Base-by-base conservation (phyloP, 2,113 vertebrate species). In the Poeciliopsis turrubarensis region DNA sequence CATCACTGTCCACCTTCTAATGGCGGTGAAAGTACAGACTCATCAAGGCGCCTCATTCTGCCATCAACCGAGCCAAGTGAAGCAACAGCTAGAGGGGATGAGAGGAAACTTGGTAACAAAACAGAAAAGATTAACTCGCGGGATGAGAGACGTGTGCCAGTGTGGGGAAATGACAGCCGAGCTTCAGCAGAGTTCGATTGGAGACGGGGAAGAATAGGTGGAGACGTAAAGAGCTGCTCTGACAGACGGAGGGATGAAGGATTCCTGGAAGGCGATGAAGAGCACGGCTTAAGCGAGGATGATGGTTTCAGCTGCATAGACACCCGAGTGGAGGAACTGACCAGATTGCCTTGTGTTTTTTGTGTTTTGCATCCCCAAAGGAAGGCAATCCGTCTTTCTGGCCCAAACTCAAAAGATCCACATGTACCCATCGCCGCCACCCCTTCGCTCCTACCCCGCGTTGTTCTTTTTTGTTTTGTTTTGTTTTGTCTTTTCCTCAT, bases 1-100 rank as follows among this genome's bases (percentile, higher is more conserved):
- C 79, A 82, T 93, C 86, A 87, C 64, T 86, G 84, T 91, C 88
- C 87, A 84, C 84, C 82, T 73, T 76, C 86, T 87, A 91, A 90
- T 88, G 90, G 89, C 75, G 75, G 78, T 60, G 54, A 83, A 75
- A 86, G 80, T 87, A 90, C 84, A 84, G 79, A 80, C 83, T 89
- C 82, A 87, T 92, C 91, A 89, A 86, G 84, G 73, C 72, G 77
- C 82, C 80, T 82, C 86, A 81, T 87, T 84, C 82, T 82, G 75
- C 68, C 62, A 66, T 77, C 30, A 68, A 60, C 57, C 62, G 54
- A 79, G 68, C 32, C 15, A 2, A 77, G 79, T 63, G 83, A 84
- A 78, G 70, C 62, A 82, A 72, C 3, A 41, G 71, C 64, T 62
- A 15, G 76, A 80, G 78, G 68, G 61, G 80, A 69, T 74, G 79